Base-by-base conservation (phyloP, 1,140 invertebrate species). In the Microplitis demolitor region DNA sequence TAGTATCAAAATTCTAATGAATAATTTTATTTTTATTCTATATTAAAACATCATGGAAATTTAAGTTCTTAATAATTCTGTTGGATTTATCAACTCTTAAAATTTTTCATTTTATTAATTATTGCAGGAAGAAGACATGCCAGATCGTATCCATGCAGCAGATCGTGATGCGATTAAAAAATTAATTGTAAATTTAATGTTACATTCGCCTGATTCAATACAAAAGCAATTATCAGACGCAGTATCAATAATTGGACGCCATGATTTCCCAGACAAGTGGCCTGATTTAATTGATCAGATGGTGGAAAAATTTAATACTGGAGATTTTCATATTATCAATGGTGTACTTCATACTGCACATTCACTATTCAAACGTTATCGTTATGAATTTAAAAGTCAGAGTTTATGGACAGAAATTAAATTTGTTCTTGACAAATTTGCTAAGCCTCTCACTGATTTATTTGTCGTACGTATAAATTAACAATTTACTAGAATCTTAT, bases 141-240 rank as follows among this genome's bases (percentile, higher is more conserved):
- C 87, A 6, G 93, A 98, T 87, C 90, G 92, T 76, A 97, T 99
- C 78, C 93, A 96, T 82, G 84, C 84, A 58, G 88, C 91, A 73
- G 97, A 98, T 85, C 88, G 97, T 67, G 87, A 87, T 37, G 89
- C 91, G 0, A 92, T 98, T 56, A 98, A 98, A 87, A 89, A 91
- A 31, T 86, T 94, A 0, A 98, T 99, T 79, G 94, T 98, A 4
- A 92, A 93, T 74, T 84, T 98, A 9, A 99, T 99, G 97, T 88
- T 99, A 13, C 93, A 93, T 76, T 96, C 95, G 37, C 94, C 96
- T 11, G 93, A 95, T 83, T 89, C 92, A 3, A 93, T 98, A 70
- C 97, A 99, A 84, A 93, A 96, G 80, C 97, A 99, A 84, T 88
- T 99, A 8, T 98, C 96, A 80, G 97, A 99, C 89, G 96, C 97